Conservation (phyloP, 2,113 vertebrate species). For the Ictalurus furcatus region DNA sequence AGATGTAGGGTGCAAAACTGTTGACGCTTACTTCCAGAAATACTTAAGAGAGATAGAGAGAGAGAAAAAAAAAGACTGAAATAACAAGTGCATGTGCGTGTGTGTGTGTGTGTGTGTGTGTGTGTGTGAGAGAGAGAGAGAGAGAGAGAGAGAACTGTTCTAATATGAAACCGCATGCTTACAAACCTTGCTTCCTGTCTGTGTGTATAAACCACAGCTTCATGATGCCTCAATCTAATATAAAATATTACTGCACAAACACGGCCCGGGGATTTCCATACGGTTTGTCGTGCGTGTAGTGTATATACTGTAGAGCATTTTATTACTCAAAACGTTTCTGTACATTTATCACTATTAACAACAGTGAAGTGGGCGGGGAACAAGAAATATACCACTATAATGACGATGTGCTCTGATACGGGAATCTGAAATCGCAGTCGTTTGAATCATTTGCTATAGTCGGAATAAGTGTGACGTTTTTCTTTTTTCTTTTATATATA, state of each 20-base stretch:
- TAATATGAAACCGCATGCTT: conserved; percentile 78
- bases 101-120: neutral
- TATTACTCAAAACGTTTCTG: neutral
- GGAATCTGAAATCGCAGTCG: too few relatives aligned
- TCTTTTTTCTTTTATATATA: neutral
- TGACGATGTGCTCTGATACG: rapidly evolving
- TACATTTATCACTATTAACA: neutral
- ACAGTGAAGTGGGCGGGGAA: neutral
- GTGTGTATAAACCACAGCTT: conserved; percentile 64
- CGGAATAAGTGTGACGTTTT: neutral
- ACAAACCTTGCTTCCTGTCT: conserved; percentile 78
- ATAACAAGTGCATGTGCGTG: neutral
- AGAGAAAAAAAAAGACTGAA: neutral
- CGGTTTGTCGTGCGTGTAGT: neutral
- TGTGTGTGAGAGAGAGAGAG: conserved; percentile 29
- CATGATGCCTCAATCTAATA: conserved; percentile 61
- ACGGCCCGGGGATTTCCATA: neutral
- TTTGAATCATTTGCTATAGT: neutral
- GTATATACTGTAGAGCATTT: neutral
- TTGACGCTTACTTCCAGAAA: neutral
- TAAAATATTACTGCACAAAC: conserved; percentile 54
- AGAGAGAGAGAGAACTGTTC: conserved; percentile 55
- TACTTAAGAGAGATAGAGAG: neutral
- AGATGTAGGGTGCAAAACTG: neutral
- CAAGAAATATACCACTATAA: neutral